phyloP scores from a whole-genome alignment of 2,113 vertebrate genomes.

The Phainopepla nitens region DNA sequence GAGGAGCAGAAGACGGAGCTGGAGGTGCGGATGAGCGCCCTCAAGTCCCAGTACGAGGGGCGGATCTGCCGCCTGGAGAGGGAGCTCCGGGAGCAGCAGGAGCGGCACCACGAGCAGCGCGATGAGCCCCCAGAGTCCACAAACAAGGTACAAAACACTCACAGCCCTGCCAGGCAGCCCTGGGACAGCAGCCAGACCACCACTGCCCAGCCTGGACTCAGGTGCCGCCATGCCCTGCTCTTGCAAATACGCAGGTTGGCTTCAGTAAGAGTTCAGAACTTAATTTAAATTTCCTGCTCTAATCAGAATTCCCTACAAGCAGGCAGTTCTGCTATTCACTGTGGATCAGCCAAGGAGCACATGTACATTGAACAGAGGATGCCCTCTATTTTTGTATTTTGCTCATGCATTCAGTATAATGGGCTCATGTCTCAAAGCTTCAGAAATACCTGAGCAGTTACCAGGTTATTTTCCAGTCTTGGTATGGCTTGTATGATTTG shows the following conservation, averaged over 20 bases:
- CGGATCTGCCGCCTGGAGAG: conserved; percentile 91
- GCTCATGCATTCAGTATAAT: not conserved
- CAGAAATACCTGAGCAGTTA: not conserved
- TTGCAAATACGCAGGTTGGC: not conserved
- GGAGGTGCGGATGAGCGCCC: conserved; percentile 90
- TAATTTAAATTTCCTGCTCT: not conserved
- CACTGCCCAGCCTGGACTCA: not conserved
- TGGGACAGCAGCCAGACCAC: not conserved
- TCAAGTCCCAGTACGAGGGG: conserved; percentile 95
- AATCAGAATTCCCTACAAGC: not conserved
- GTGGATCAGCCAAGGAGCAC: not conserved
- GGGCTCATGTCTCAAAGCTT: not conserved
- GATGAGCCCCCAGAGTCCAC: conserved; percentile 88
- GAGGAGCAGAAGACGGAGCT: conserved; percentile 89
- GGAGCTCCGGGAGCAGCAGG: conserved; percentile 91
- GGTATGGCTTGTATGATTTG: not conserved
- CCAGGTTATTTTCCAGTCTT: not conserved
- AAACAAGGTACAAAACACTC: conserved; percentile 77
- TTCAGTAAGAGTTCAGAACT: not conserved
- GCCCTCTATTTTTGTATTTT: not conserved
- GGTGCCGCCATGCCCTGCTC: not conserved
- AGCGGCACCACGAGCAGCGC: conserved; percentile 89
- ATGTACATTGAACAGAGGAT: not conserved
- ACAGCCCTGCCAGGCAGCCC: not conserved
- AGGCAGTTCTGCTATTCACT: not conserved